Evolutionary conservation across 2,888 invertebrate genomes (phyloP).

Genomic region (Drepanosiphum platanoidis): DNA sequence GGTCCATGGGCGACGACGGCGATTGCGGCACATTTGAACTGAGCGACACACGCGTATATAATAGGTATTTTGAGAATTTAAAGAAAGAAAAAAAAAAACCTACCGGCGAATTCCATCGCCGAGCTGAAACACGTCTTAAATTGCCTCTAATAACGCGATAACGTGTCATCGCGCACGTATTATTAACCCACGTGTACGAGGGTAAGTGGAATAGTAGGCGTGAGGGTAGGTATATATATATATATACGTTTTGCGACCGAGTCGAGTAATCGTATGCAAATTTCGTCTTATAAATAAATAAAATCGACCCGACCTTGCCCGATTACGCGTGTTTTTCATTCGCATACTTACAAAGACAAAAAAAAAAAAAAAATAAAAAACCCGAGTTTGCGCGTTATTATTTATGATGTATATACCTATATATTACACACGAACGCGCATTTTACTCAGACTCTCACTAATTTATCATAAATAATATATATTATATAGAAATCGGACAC

Average conservation of each 20-base stretch:
- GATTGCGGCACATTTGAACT: background rate
- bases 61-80: background rate
- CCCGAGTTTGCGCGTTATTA: background rate
- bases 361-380: background rate
- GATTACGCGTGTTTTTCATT: background rate
- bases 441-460: background rate
- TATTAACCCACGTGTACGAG: background rate
- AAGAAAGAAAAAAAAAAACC: background rate
- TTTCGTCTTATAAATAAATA: background rate
- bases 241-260: background rate
- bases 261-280: background rate
- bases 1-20: background rate
- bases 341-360: background rate
- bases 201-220: background rate
- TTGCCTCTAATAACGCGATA: background rate
- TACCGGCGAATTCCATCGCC: background rate
- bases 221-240: background rate
- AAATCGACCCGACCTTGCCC: background rate
- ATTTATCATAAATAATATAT: background rate
- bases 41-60: background rate
- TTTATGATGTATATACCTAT: background rate
- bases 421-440: background rate
- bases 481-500: slow-evolving; percentile 19
- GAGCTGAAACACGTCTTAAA: background rate
- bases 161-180: background rate